A percentile compares a stretch with the other conserved stretches of the same genome.
These are phyloP conservation scores for Drosophila diplacantha DNA, from an alignment of 2,888 invertebrate genomes.

Conservation along the genomic window DNA sequence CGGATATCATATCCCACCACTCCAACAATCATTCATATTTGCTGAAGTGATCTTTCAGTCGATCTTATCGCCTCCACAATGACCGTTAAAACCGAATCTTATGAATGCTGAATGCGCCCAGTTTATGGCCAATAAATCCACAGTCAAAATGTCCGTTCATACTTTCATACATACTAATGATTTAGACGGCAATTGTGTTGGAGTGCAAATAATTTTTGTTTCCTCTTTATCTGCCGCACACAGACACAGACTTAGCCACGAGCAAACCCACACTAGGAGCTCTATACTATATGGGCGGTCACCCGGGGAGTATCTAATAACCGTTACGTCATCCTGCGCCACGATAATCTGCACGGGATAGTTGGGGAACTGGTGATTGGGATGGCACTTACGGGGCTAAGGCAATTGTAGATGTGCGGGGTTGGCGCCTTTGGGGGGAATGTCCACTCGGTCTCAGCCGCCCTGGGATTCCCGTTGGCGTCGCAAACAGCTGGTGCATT, in stretches of 20 bases:
- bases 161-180: constrained; percentile 35
- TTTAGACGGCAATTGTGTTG: constrained; percentile 32
- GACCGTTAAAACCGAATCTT: constrained; percentile 19
- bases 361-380: constrained; percentile 5
- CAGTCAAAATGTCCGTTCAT: constrained; percentile 21
- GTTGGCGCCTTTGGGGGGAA: constrained; percentile 89
- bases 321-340: constrained; percentile 28
- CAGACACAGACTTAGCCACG: constrained; percentile 7
- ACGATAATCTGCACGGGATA: constrained; percentile 24
- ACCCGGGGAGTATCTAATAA: constrained; percentile 34
- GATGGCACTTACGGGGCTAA: constrained; percentile 83
- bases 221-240: constrained; percentile 36
- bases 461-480: constrained; percentile 77
- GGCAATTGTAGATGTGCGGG: constrained; percentile 82
- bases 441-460: constrained; percentile 82
- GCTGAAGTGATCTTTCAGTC: constrained; percentile 7
- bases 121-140: constrained; percentile 28
- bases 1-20: constrained; percentile 12
- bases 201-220: constrained; percentile 35
- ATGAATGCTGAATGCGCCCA: constrained; percentile 19
- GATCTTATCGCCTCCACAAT: constrained; percentile 18
- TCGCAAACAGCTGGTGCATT: constrained; percentile 35
- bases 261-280: constrained; percentile 25
- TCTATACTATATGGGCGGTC: constrained; percentile 14
- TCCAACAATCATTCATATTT: constrained; percentile 13